Evolutionary conservation across 2,113 vertebrate genomes (phyloP), one percentile per base, ranked within the genome.

Genomic region (Polyodon spathula): DNA sequence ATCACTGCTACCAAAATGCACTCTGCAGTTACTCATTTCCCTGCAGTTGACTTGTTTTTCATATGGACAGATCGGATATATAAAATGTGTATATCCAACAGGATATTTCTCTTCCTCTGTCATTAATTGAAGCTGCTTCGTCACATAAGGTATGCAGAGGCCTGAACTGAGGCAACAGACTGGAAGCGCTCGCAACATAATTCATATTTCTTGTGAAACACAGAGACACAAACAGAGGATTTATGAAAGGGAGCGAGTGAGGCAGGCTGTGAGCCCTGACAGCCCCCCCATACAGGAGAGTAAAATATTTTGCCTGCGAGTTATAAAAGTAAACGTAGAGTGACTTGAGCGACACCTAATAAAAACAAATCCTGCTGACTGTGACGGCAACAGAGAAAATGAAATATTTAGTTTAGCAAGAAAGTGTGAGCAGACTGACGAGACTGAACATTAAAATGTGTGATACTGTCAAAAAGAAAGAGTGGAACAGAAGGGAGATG

Each of bases 281-380:
- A 61, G 38, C 46, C 46, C 1, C 1, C 12, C 40, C 50, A 41
- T 41, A 7, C 37, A 11, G 37, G 54, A 55, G 8, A 41, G 27
- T 46, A 57, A 57, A 57, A 63, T 63, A 48, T 63, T 54, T 56
- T 42, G 14, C 54, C 43, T 41, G 27, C 5, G 40, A 55, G 51
- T 54, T 62, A 39, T 43, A 42, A 54, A 55, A 63, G 61, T 37
- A 48, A 58, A 57, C 15, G 44, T 46, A 40, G 44, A 56, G 42
- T 44, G 52, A 63, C 54, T n/a, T 55, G 46, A 58, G 44, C 51
- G 55, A 52, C 55, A 55, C 16, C 44, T 46, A 56, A 58, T 57
- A 63, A 58, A 58, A 63, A 63, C 55, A 41, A 63, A 63, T 58
- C 50, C 55, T 51, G 62, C 62, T 62, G 61, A 62, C 61, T 63